A percentile compares a stretch with the other conserved stretches of the same genome.
phyloP scores from a whole-genome alignment of 2,113 vertebrate species.

The Beaufortia kweichowensis region DNA sequence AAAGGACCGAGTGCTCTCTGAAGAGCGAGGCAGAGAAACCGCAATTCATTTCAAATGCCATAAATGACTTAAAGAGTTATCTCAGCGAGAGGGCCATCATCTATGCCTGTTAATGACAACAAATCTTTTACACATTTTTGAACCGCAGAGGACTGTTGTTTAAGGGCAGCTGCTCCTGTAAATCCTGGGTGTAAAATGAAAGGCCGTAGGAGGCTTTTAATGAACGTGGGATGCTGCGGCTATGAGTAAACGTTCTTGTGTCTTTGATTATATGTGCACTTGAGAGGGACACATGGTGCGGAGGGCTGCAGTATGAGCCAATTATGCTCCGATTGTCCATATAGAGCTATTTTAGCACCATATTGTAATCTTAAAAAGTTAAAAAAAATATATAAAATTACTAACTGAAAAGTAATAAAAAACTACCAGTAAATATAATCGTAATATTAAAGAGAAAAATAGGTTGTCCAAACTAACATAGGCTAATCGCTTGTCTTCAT shows the following conservation, averaged over 20 bases:
- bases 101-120: constrained; percentile 25
- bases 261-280: constrained; percentile 4
- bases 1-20: neutral
- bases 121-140: constrained; percentile 29
- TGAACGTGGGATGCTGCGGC: neutral
- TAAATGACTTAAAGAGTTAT: constrained; percentile 41
- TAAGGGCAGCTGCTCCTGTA: constrained; percentile 20
- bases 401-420: too few relatives aligned
- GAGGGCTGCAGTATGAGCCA: too few relatives aligned
- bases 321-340: too few relatives aligned
- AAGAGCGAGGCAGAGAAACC: constrained; percentile 26
- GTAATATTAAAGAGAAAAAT: too few relatives aligned
- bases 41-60: constrained; percentile 50
- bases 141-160: constrained; percentile 6
- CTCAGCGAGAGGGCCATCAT: constrained; percentile 22
- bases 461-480: too few relatives aligned
- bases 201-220: constrained; percentile 20
- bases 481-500: too few relatives aligned
- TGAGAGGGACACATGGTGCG: neutral
- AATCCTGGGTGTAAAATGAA: constrained; percentile 7
- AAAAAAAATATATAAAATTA: too few relatives aligned
- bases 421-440: too few relatives aligned
- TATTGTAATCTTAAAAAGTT: too few relatives aligned
- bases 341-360: too few relatives aligned
- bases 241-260: neutral